Conservation (phyloP, 2,888 invertebrate genomes). For the Galerucella nymphaeae region DNA sequence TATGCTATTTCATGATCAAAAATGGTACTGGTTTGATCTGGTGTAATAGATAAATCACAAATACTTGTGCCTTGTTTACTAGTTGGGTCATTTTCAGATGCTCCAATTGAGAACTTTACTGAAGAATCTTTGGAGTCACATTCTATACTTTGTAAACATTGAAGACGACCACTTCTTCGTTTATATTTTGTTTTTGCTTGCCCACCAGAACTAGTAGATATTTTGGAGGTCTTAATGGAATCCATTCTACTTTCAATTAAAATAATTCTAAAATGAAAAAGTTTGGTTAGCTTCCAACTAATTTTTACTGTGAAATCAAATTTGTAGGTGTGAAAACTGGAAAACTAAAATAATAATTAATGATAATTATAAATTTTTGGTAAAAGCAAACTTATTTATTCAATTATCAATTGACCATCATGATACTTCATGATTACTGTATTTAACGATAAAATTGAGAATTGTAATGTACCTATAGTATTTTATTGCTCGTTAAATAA, state of each 20-base stretch:
- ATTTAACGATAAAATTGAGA: slow-evolving; percentile 1
- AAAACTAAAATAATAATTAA: neutral
- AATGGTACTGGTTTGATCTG: neutral
- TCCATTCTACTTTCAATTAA: neutral
- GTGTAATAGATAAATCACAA: neutral
- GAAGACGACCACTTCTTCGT: slow-evolving; percentile 25
- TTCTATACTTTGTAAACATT: slow-evolving; percentile 12
- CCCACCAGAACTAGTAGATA: neutral
- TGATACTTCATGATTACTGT: neutral
- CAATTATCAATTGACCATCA: neutral
- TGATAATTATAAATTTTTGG: neutral
- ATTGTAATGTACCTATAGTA: slow-evolving; percentile 11
- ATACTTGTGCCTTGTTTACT: neutral
- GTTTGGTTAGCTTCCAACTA: slow-evolving; percentile 6
- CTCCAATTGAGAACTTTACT: slow-evolving; percentile 6
- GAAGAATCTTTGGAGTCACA: slow-evolving; percentile 4
- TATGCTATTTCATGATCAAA: neutral
- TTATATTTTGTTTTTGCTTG: slow-evolving; percentile 7
- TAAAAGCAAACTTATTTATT: neutral
- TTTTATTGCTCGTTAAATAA: neutral
- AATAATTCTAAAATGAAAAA: slow-evolving; percentile 12
- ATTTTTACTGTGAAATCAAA: neutral
- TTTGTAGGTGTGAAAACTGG: neutral
- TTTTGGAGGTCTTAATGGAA: slow-evolving; percentile 3
- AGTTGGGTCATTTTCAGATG: neutral